Conservation (phyloP, 2,113 vertebrate species). For the Forbesichthys papilliferus region DNA sequence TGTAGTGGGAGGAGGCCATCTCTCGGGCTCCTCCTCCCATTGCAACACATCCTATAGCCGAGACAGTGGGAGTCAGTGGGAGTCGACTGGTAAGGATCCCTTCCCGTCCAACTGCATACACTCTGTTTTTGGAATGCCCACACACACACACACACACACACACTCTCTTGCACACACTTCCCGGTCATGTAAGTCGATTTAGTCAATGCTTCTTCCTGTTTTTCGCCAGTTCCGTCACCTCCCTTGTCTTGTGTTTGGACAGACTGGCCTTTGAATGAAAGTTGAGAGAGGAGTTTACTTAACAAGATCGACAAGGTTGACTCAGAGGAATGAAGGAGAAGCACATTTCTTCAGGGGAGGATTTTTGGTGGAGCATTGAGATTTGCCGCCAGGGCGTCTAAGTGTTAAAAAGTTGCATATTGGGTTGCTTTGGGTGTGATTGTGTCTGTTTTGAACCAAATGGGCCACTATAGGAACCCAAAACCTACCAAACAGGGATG, state of each 20-base stretch:
- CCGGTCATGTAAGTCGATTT: conserved; percentile 47
- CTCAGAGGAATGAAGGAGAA: conserved; percentile 16
- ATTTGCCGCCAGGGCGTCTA: conserved; percentile 22
- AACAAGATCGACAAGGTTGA: conserved; percentile 17
- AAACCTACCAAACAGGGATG: conserved; percentile 32
- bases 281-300: conserved; percentile 29
- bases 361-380: conserved; percentile 31
- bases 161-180: conserved; percentile 24
- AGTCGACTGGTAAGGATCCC: conserved; percentile 53
- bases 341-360: conserved; percentile 29
- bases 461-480: conserved; percentile 10
- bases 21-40: conserved; percentile 49
- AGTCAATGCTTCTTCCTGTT: conserved; percentile 71
- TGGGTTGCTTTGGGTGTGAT: conserved; percentile 19
- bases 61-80: conserved; percentile 64
- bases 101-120: conserved; percentile 73
- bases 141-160: conserved; percentile 23
- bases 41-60: conserved; percentile 50
- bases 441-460: conserved; percentile 8
- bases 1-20: conserved; percentile 43
- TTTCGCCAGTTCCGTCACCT: conserved; percentile 63
- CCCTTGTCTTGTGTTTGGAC: conserved; percentile 37
- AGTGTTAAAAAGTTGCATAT: background rate
- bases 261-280: conserved; percentile 46
- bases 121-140: conserved; percentile 63